These are phyloP conservation scores for Amiota communis DNA, from an alignment of 2,888 invertebrate species.

Conservation along the genomic window DNA sequence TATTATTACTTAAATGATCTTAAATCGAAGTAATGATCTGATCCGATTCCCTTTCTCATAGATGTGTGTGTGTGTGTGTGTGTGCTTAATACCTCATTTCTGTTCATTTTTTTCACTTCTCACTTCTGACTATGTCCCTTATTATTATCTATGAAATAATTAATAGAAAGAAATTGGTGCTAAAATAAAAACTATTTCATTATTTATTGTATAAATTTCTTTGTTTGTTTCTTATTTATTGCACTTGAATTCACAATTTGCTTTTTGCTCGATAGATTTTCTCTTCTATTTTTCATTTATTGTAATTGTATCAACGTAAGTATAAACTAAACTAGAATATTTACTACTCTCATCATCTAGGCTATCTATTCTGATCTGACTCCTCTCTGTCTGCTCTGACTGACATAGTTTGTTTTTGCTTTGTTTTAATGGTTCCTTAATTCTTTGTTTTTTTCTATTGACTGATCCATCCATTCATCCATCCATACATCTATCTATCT, in stretches of 20 bases:
- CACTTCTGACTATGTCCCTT: not conserved
- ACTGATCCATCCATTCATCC: too few relatives aligned
- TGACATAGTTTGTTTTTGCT: slow-evolving; percentile 34
- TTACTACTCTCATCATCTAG: slow-evolving; percentile 35
- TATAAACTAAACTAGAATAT: too few relatives aligned
- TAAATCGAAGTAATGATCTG: too few relatives aligned
- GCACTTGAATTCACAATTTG: slow-evolving; percentile 58
- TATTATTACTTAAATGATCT: too few relatives aligned
- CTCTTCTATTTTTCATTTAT: slow-evolving; percentile 27
- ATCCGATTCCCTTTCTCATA: too few relatives aligned
- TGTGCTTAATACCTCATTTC: slow-evolving; percentile 26
- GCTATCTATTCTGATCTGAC: slow-evolving; percentile 21
- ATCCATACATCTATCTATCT: too few relatives aligned
- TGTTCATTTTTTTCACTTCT: slow-evolving; percentile 11
- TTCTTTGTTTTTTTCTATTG: too few relatives aligned
- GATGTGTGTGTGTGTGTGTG: slow-evolving; percentile 6
- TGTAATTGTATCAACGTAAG: slow-evolving; percentile 2
- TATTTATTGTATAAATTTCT: too few relatives aligned
- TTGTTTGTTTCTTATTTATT: slow-evolving; percentile 51
- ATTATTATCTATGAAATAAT: too few relatives aligned
- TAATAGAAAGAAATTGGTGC: slow-evolving; percentile 42
- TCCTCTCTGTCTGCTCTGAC: slow-evolving; percentile 39
- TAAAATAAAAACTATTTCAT: slow-evolving; percentile 48
- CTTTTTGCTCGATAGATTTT: slow-evolving; percentile 30
- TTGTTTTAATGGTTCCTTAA: too few relatives aligned